Base-by-base conservation (phyloP, 2,888 invertebrate genomes). In the Scelioninae gen. 1 region DNA sequence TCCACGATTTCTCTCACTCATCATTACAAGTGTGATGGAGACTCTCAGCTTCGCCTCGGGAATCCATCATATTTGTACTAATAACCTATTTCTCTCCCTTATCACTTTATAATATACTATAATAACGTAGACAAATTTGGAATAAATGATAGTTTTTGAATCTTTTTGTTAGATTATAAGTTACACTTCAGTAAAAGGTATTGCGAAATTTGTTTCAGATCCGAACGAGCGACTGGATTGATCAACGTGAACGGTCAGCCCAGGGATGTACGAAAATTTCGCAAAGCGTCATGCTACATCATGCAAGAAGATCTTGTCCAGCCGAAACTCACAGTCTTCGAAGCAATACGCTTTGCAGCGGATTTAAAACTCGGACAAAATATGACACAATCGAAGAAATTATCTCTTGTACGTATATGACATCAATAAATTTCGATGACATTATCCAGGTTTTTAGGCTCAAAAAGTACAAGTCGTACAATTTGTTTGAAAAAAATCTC, bases 271-370 rank as follows among this genome's bases (percentile, higher is more conserved):
- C 94, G 95, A 29, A 93, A 95, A 85, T 98, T 98, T 93, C 94
- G 96, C 53, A 97, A 97, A 93, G 94, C 97, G 93, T 97, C 98
- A 0, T 95, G 98, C 68, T 98, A 98, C 93, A 99, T 99, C 87
- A 98, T 98, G 98, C 99, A 99, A 93, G 95, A 97, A 85, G 97
- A 97, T 89, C 93, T 97, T 0, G 93, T 98, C 15, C 96, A 98
- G 91, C 97, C 97, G 0, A 95, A 96, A 91, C 95, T 98, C 85
- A 96, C 97, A 0, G 97, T 98, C 0, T 93, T 95, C 81, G 99
- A 99, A 91, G 95, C 97, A 7, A 97, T 99, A 97, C 93, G 94
- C 87, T 95, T 98, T 85, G 97, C 98, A 0, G 97, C 98, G 0
- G 96, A 98, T 90, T 93, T 99, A 60, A 98, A 99, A 92, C 94